Evolutionary conservation across 2,113 vertebrate species (phyloP).

Genomic region (Perccottus glenii): DNA sequence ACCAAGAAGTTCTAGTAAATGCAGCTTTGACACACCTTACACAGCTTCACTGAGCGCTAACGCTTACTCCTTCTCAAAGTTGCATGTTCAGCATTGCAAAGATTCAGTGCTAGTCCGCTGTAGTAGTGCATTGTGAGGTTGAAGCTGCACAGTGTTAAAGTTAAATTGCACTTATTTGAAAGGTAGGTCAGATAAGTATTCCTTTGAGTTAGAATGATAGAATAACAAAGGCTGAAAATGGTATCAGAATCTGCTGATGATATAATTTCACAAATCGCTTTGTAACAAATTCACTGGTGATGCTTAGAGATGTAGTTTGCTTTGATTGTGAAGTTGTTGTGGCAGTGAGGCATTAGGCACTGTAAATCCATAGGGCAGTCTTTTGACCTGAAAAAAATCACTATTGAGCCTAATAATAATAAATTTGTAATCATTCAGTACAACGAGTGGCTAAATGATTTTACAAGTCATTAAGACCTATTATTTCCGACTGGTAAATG

Average conservation of each 20-base stretch:
- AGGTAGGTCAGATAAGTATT: conserved; percentile 38
- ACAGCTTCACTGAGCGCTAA: conserved; percentile 41
- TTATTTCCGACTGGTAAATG: neutral
- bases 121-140: neutral
- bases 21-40: conserved; percentile 31
- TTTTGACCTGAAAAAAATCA: neutral
- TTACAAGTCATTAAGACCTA: neutral
- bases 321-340: neutral
- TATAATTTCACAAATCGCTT: neutral
- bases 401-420: neutral
- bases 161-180: conserved; percentile 23
- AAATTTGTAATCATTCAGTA: neutral
- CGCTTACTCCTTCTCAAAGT: conserved; percentile 27
- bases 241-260: neutral
- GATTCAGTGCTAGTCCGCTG: conserved; percentile 5
- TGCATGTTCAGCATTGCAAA: neutral
- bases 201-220: conserved; percentile 27
- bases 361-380: neutral
- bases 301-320: neutral
- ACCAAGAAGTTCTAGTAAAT: conserved; percentile 10
- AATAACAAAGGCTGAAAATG: conserved; percentile 24
- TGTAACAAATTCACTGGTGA: neutral
- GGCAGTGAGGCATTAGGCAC: neutral
- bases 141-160: conserved; percentile 20
- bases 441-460: neutral